These are phyloP conservation scores for Anagrus nilaparvatae DNA, from an alignment of 1,140 invertebrate genomes.

Conservation along the genomic window DNA sequence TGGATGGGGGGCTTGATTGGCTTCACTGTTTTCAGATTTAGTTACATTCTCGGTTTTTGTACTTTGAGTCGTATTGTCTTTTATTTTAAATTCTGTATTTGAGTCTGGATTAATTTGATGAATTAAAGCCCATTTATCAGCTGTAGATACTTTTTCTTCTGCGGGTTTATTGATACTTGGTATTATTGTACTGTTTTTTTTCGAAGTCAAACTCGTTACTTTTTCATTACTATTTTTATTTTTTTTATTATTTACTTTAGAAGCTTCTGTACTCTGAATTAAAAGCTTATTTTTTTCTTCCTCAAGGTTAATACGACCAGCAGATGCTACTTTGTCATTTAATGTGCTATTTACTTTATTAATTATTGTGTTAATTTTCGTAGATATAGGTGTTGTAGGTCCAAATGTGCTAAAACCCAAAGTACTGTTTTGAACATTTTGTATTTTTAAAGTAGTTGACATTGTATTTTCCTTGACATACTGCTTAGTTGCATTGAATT, in stretches of 20 bases:
- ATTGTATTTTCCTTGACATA: too few species aligned
- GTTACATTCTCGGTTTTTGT: constrained; percentile 9
- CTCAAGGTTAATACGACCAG: constrained; percentile 15
- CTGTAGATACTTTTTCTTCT: constrained; percentile 9
- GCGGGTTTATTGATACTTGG: neutral
- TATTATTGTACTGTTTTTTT: constrained; percentile 1
- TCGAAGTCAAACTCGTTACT: neutral
- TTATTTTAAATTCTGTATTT: constrained; percentile 28
- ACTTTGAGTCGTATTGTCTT: constrained; percentile 19
- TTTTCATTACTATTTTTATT: constrained; percentile 7
- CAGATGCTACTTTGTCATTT: too few species aligned
- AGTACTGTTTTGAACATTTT: too few species aligned
- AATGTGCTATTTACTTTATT: too few species aligned
- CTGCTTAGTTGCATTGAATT: too few species aligned
- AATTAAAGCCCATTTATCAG: constrained; percentile 32
- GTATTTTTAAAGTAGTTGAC: too few species aligned
- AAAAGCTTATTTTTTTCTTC: constrained; percentile 13
- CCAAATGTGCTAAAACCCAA: too few species aligned
- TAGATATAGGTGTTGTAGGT: too few species aligned
- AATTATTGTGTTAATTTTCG: too few species aligned
- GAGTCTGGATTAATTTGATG: constrained; percentile 23
- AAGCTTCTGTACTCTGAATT: constrained; percentile 5
- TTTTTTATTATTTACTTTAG: constrained; percentile 9
- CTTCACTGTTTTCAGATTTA: constrained; percentile 9
- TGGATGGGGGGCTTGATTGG: constrained; percentile 18